Conservation (phyloP, 2,888 invertebrate species). For the Drosophila neotestacea region DNA sequence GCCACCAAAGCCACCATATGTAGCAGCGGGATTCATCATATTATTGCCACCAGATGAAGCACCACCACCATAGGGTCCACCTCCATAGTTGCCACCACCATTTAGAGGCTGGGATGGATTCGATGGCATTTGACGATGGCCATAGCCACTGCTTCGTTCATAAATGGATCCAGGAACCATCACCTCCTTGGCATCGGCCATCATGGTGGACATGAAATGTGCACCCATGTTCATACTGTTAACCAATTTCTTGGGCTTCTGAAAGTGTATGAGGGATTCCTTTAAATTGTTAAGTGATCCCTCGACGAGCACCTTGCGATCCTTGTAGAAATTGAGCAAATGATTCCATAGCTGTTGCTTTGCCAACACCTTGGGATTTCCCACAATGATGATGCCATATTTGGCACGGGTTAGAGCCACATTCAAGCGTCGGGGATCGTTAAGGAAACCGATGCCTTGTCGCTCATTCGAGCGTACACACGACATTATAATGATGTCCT, state of each 20-base stretch:
- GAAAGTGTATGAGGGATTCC: conserved; percentile 98
- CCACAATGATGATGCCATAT: conserved; percentile 98
- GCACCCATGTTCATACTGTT: conserved; percentile 98
- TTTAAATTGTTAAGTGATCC: conserved; percentile 98
- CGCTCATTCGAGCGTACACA: conserved; percentile 99
- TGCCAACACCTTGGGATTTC: conserved; percentile 99
- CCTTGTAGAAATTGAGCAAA: conserved; percentile 97
- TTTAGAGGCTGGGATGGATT: conserved; percentile 52
- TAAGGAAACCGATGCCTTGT: conserved; percentile 98
- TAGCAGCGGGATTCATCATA: conserved; percentile 1
- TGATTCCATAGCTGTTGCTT: conserved; percentile 99
- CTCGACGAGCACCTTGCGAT: conserved; percentile 96
- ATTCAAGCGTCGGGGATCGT: conserved; percentile 98
- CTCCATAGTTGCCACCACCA: conserved; percentile 43
- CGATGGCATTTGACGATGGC: conserved; percentile 61
- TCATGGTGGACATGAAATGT: conserved; percentile 98
- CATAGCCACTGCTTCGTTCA: conserved; percentile 89
- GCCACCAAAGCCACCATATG: conserved; percentile 21
- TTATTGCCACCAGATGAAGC: conserved; percentile 20
- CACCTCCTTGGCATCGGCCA: conserved; percentile 98
- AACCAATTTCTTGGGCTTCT: conserved; percentile 97
- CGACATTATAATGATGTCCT: conserved; percentile 99
- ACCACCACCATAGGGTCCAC: conserved; percentile 46
- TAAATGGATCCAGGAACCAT: conserved; percentile 97
- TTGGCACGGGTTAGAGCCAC: conserved; percentile 99